Conservation (phyloP, 2,113 vertebrate species). For the Psilopsiagon aymara region DNA sequence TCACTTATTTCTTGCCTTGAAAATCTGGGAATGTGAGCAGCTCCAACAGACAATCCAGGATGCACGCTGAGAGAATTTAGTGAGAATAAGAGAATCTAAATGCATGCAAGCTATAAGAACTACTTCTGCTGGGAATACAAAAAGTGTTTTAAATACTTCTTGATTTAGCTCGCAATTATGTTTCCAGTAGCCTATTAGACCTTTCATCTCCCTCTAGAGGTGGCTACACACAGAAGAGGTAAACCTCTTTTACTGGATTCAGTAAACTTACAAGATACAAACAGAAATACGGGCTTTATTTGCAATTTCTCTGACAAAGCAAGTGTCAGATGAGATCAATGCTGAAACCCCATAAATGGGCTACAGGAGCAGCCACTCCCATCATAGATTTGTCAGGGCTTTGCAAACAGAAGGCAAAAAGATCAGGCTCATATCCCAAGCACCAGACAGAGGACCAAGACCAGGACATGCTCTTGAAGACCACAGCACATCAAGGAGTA, state of each 20-base stretch:
- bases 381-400: background rate
- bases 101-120: background rate
- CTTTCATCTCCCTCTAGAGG: background rate
- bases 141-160: background rate
- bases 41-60: background rate
- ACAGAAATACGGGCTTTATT: background rate
- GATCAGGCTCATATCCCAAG: background rate
- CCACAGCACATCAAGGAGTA: background rate
- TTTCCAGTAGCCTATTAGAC: background rate
- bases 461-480: background rate
- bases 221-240: background rate
- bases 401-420: background rate
- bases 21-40: background rate
- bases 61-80: background rate
- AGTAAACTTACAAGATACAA: background rate
- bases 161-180: background rate
- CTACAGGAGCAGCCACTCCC: background rate
- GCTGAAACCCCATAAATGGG: background rate
- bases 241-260: background rate
- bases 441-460: background rate
- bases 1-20: background rate
- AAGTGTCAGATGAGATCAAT: background rate
- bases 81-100: background rate
- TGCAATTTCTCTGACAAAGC: background rate
- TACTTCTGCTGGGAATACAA: background rate